Evolutionary conservation across 2,888 invertebrate genomes (phyloP).

Genomic region (Patella pellucida): DNA sequence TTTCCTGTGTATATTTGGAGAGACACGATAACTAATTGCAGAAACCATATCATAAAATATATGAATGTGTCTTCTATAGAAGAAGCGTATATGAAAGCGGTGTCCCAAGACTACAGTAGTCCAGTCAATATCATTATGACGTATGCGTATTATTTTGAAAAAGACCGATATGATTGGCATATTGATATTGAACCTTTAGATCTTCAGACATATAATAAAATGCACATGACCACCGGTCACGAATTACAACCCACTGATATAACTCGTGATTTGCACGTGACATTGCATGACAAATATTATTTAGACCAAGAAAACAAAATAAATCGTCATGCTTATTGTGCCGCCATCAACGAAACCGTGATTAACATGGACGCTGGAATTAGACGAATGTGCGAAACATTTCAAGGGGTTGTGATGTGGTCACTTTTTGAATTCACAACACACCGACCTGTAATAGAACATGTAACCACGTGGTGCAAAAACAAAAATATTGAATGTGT

Average conservation of each 20-base stretch:
- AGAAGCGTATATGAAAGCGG: background rate
- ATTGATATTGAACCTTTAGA: background rate
- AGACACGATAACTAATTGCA: background rate
- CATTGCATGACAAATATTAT: constrained; percentile 2
- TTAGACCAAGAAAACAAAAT: background rate
- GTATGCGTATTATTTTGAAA: constrained; percentile 1
- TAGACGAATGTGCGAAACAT: background rate
- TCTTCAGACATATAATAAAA: background rate
- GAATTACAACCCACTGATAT: background rate
- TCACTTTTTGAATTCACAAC: background rate
- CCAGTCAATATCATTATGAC: constrained; percentile 2
- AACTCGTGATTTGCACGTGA: background rate
- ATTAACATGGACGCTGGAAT: background rate
- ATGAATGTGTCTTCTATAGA: background rate
- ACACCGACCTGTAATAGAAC: background rate
- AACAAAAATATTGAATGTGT: background rate
- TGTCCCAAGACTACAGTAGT: background rate
- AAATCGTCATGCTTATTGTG: background rate
- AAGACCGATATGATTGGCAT: background rate
- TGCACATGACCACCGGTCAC: background rate
- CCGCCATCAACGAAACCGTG: background rate
- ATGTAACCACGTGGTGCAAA: background rate
- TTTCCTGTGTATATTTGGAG: constrained; percentile 1
- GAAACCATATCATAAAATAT: background rate
- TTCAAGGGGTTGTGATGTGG: background rate